Conservation (phyloP, 1,140 invertebrate species). For the Polypedilum pembai region DNA sequence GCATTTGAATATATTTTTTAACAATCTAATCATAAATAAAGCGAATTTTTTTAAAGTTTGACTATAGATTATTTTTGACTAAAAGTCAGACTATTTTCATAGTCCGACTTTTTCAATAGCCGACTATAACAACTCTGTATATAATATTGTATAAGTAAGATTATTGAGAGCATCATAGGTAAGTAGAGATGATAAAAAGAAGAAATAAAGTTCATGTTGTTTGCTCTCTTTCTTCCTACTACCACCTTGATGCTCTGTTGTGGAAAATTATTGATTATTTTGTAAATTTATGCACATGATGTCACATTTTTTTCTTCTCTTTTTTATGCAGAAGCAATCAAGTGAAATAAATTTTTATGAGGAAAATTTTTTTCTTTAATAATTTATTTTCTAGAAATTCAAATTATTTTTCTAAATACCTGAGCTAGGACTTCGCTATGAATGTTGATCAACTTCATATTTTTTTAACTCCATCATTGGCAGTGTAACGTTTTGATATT, state of each 20-base stretch:
- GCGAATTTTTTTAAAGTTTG: no score
- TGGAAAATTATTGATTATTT: constrained; percentile 13
- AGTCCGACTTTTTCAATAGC: no score
- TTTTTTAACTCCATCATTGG: constrained; percentile 51
- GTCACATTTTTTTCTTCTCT: not conserved
- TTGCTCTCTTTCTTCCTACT: no score
- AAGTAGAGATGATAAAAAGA: not conserved
- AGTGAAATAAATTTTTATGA: not conserved
- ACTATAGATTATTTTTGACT: no score
- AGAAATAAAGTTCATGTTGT: not conserved
- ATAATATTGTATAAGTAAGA: no score
- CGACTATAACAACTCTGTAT: no score
- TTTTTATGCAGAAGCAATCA: not conserved
- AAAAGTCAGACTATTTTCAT: no score
- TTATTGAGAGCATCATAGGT: not conserved
- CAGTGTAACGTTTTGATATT: constrained; percentile 41
- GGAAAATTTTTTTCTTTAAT: not conserved
- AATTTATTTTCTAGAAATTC: no score
- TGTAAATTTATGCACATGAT: constrained; percentile 8
- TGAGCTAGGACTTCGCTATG: constrained; percentile 26
- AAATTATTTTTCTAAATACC: no score
- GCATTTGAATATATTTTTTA: no score
- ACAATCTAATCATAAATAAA: no score
- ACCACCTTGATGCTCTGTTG: no score
- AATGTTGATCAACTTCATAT: constrained; percentile 31